These are phyloP conservation scores for Bradypus variegatus DNA, from an alignment of 2,797 vertebrate genomes.

Conservation along the genomic window DNA sequence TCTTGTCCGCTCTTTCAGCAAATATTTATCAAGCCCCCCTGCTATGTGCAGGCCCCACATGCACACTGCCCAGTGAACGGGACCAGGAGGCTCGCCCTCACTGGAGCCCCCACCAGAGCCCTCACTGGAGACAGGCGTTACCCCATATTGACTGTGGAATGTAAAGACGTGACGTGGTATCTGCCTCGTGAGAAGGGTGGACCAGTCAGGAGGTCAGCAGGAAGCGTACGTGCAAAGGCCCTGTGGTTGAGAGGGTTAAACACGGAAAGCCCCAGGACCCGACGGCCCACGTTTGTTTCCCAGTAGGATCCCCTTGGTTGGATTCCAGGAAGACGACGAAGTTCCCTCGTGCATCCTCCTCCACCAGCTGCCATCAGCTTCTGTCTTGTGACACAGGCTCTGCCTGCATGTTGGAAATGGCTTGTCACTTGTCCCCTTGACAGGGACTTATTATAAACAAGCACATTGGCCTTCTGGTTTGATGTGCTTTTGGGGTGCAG, in stretches of 20 bases:
- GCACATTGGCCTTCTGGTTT: background rate
- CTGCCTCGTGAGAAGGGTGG: background rate
- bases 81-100: background rate
- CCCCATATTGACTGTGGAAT: background rate
- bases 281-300: accelerated
- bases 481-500: no score
- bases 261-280: no score
- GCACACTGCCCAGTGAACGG: background rate
- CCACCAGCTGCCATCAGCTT: background rate
- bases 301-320: background rate
- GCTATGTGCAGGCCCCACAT: accelerated
- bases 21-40: background rate
- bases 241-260: background rate
- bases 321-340: background rate
- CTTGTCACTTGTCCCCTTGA: background rate
- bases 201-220: background rate
- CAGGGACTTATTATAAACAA: background rate
- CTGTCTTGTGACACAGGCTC: background rate
- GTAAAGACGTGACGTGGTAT: background rate
- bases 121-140: background rate
- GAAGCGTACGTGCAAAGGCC: background rate
- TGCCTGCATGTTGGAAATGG: accelerated
- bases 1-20: background rate
- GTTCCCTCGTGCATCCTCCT: accelerated
- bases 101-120: no score